Evolutionary conservation across 2,797 vertebrate species (phyloP).

Genomic region (Protonibea diacanthus): DNA sequence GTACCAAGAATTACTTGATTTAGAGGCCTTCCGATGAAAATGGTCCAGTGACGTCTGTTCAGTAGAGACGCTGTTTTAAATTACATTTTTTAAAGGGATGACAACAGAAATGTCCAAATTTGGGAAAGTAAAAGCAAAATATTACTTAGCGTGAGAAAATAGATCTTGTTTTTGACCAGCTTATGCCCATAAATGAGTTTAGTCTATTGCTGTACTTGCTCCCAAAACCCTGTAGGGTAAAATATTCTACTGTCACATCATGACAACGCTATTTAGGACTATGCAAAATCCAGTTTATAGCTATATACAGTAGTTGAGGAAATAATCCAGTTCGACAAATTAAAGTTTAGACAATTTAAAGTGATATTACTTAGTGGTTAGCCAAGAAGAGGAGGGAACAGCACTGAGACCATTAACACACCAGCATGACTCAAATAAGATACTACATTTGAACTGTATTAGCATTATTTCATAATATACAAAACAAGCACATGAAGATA

Average conservation of each 20-base stretch:
- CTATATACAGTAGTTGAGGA: background rate
- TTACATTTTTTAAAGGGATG: no score
- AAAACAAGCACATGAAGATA: background rate
- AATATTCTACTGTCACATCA: conserved; percentile 5
- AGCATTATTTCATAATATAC: background rate
- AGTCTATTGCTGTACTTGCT: conserved; percentile 4
- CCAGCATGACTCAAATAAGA: background rate
- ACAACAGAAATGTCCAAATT: conserved; percentile 3
- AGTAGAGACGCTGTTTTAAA: background rate
- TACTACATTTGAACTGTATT: background rate
- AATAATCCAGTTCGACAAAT: conserved; percentile 1
- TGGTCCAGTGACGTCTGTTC: background rate
- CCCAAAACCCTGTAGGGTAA: conserved; percentile 18
- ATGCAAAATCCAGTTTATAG: background rate
- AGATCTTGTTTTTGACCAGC: conserved; percentile 1
- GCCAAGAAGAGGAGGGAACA: background rate
- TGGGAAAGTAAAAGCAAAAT: background rate
- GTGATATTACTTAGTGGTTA: background rate
- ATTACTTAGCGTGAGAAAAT: background rate
- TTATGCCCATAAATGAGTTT: background rate
- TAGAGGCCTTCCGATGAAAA: background rate
- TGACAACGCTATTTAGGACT: background rate
- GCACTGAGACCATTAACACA: background rate
- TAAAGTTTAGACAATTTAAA: no score
- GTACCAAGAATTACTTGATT: background rate